Evolutionary conservation across 2,797 vertebrate genomes (phyloP).

Genomic region (Phrynocephalus guinanensis): DNA sequence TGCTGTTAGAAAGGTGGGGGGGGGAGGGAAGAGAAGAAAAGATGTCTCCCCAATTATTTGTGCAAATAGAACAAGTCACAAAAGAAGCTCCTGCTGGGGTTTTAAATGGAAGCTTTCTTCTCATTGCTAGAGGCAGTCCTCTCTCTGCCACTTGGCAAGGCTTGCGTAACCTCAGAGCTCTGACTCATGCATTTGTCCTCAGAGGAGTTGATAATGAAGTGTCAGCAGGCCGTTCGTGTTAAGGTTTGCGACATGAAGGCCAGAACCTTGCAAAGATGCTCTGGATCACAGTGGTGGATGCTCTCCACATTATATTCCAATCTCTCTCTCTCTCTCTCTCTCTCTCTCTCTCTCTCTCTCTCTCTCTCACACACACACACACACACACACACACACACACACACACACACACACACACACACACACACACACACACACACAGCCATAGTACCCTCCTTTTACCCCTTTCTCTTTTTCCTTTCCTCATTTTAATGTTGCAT

Average conservation of each 20-base stretch:
- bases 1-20: constrained; percentile 19
- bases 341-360: not conserved
- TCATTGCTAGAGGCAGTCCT: constrained; percentile 19
- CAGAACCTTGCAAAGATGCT: constrained; percentile 10
- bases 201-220: constrained; percentile 38
- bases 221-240: constrained; percentile 19
- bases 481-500: not conserved
- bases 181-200: constrained; percentile 34
- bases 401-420: no score
- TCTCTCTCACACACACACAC: no score
- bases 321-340: not conserved
- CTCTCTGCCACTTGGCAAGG: constrained; percentile 35
- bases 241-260: not conserved
- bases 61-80: constrained; percentile 17
- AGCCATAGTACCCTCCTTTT: not conserved
- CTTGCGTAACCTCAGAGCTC: constrained; percentile 42
- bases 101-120: constrained; percentile 48
- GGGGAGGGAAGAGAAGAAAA: not conserved
- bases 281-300: not conserved
- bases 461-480: constrained; percentile 24
- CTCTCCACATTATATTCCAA: not conserved
- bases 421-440: no score
- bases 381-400: no score
- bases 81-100: constrained; percentile 53
- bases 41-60: not conserved